A percentile compares a stretch with the other conserved stretches of the same genome.
These are phyloP conservation scores for Corydoras maculifer DNA, from an alignment of 2,113 vertebrate species.

Conservation along the genomic window DNA sequence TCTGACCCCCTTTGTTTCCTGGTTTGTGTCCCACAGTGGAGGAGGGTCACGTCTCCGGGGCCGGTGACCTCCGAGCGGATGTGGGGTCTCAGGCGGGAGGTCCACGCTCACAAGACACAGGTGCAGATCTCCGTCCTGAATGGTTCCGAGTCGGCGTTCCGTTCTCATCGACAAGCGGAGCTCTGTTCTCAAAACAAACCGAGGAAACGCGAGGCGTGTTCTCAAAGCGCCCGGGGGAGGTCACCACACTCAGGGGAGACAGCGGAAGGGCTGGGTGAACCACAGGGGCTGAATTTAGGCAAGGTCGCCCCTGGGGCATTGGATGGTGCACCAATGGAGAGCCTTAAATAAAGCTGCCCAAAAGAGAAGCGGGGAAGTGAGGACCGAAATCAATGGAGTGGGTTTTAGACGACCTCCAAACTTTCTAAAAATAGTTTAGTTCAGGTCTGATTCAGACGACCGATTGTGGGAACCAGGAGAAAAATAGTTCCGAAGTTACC, in stretches of 20 bases:
- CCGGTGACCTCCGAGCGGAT: constrained; percentile 14
- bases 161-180: background rate
- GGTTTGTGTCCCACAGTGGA: constrained; percentile 19
- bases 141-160: background rate
- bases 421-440: no score
- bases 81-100: constrained; percentile 16
- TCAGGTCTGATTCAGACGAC: no score
- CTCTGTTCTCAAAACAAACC: constrained; percentile 28
- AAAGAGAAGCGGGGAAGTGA: background rate
- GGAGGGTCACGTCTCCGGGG: constrained; percentile 26
- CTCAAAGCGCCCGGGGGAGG: constrained; percentile 24
- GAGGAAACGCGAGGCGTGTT: constrained; percentile 31
- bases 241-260: constrained; percentile 25
- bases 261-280: constrained; percentile 35
- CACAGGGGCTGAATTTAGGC: constrained; percentile 1
- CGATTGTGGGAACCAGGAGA: no score
- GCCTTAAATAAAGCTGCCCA: constrained; percentile 17
- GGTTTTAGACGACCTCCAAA: no score
- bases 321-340: constrained; percentile 6
- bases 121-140: constrained; percentile 8
- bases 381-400: no score
- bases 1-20: constrained; percentile 3
- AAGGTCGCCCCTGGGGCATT: constrained; percentile 21
- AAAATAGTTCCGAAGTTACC: no score
- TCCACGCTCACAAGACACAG: constrained; percentile 9